Evolutionary conservation across 2,113 vertebrate genomes (phyloP).

Genomic region (Phylloscopus whistleri): DNA sequence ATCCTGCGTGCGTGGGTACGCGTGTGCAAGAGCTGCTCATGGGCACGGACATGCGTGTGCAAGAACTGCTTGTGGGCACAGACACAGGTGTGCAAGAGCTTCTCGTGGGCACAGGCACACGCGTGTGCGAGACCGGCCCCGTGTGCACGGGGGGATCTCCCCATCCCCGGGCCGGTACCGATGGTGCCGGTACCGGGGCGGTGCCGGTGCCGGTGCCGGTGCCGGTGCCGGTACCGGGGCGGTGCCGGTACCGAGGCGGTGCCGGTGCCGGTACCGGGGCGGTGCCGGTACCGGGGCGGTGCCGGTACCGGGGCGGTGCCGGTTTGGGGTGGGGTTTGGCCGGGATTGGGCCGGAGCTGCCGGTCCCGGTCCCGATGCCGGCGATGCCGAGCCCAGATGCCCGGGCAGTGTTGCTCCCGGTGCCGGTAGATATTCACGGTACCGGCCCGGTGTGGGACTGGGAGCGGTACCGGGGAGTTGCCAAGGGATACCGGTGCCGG

Average conservation of each 20-base stretch:
- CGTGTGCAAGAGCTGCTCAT: too few relatives aligned
- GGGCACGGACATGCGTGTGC: background rate
- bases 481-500: background rate
- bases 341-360: background rate
- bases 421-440: background rate
- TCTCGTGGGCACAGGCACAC: too few relatives aligned
- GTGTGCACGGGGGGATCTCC: accelerated
- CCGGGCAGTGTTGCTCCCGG: background rate
- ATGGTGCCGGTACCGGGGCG: background rate
- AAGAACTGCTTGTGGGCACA: too few relatives aligned
- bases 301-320: background rate
- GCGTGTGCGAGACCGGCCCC: background rate
- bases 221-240: background rate
- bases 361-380: background rate
- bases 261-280: background rate
- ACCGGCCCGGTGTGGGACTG: background rate
- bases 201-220: background rate
- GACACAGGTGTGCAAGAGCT: too few relatives aligned
- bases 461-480: background rate
- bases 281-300: background rate
- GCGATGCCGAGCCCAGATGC: background rate
- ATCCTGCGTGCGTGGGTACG: background rate
- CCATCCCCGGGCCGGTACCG: background rate
- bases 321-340: background rate
- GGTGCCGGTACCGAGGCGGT: background rate